phyloP scores from a whole-genome alignment of 2,113 vertebrate genomes.

The Mirounga angustirostris region DNA sequence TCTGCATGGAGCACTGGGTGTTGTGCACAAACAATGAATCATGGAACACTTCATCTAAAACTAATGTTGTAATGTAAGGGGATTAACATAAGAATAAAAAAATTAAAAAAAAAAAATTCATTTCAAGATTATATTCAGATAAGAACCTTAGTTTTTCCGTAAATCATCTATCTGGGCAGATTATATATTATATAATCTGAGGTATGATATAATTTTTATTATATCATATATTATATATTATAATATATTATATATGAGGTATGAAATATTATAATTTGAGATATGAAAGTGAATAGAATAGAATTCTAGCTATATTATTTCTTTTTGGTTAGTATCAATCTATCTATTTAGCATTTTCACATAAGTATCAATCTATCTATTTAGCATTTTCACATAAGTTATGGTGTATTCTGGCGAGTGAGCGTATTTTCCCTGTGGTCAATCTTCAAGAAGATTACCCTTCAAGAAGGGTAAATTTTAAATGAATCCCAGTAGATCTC shows the following conservation, averaged over 20 bases:
- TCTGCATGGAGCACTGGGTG: no score
- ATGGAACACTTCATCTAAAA: no score
- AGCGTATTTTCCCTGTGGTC: background rate
- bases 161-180: background rate
- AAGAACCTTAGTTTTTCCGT: background rate
- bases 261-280: background rate
- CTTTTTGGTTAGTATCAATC: background rate
- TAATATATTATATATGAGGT: no score
- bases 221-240: background rate
- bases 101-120: no score
- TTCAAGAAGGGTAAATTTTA: background rate
- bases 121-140: constrained; percentile 40
- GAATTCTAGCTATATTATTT: background rate
- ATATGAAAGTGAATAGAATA: background rate
- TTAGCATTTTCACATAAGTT: background rate
- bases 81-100: no score
- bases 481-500: background rate
- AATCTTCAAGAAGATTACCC: background rate
- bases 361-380: background rate
- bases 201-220: no score
- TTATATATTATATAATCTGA: background rate
- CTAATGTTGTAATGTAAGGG: no score
- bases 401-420: background rate
- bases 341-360: background rate
- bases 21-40: no score